Conservation (phyloP, 2,113 vertebrate species). For the Chaetorhynchus papuensis region DNA sequence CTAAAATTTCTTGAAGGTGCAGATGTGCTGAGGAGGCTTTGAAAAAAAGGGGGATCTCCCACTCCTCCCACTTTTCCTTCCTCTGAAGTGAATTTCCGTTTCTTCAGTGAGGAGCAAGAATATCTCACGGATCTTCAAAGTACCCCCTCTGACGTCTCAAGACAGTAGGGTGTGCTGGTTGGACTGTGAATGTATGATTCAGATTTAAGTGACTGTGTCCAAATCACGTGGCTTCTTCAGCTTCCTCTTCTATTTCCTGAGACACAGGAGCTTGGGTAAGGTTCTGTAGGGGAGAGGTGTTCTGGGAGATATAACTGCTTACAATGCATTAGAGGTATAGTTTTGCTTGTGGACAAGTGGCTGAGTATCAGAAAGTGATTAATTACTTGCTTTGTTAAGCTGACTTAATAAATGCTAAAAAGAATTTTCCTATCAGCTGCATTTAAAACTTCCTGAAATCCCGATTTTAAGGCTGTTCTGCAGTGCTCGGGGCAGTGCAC, state of each 20-base stretch:
- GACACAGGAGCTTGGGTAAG: neutral
- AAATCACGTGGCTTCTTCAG: neutral
- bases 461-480: neutral
- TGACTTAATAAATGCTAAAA: neutral
- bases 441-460: neutral
- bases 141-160: neutral
- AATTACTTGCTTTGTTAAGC: neutral
- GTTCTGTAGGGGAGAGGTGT: neutral
- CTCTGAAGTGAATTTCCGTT: neutral
- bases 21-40: neutral
- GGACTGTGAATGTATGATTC: neutral
- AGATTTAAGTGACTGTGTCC: neutral
- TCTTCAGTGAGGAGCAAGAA: neutral
- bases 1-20: neutral
- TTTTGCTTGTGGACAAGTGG: neutral
- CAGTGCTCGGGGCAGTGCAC: neutral
- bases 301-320: neutral
- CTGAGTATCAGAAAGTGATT: neutral
- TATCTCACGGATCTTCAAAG: neutral
- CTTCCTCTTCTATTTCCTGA: conserved; percentile 13
- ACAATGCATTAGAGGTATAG: neutral
- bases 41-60: neutral
- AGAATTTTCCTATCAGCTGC: neutral
- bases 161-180: neutral
- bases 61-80: neutral